Evolutionary conservation across 2,797 vertebrate genomes (phyloP), one percentile per base, ranked within the genome.

Genomic region (Hipposideros larvatus): DNA sequence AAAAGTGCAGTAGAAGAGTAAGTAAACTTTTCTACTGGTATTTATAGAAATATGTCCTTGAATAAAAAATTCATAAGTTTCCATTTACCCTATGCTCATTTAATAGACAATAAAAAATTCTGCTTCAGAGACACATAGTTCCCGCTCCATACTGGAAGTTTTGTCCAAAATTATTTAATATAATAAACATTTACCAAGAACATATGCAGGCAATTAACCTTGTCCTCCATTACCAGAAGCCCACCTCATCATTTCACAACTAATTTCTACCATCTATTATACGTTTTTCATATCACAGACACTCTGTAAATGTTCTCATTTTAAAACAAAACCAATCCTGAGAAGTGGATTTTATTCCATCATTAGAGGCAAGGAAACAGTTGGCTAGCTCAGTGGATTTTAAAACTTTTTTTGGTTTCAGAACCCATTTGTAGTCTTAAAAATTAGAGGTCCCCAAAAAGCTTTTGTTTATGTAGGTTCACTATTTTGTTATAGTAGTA

Each of bases 181-280:
- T 75, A 78, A 91, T 77, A 88, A 88, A 89, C n/a, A 66, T 37
- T 85, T 85, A 65, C 37, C 28, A 26, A 85, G 57, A 90, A 86
- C 28, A 65, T 51, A 34, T 79, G 11, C 57, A 95, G 63, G 77
- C 21, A 77, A 68, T 16, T 51, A 61, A 66, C 59, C 1, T 16
- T 57, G 18, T 74, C 57, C 48, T 48, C 57, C 22, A 73, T 79
- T 66, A 66, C 21, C 53, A 31, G 37, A 65, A 85, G 80, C 46
- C 34, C 48, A 90, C 28, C 46, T 90, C 41, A 51, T 79, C 16
- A 66, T 93, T 92, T 92, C 83, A 80, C 63, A 95, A 95, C 73
- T 85, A 66, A 82, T 87, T 53, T 70, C 41, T 77, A 77, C 43
- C 26, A 61, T 43, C 61, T 74, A 59, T 7, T 74, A 5, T 63